Evolutionary conservation across 1,140 invertebrate genomes (phyloP).

Genomic region (Physella acuta): DNA sequence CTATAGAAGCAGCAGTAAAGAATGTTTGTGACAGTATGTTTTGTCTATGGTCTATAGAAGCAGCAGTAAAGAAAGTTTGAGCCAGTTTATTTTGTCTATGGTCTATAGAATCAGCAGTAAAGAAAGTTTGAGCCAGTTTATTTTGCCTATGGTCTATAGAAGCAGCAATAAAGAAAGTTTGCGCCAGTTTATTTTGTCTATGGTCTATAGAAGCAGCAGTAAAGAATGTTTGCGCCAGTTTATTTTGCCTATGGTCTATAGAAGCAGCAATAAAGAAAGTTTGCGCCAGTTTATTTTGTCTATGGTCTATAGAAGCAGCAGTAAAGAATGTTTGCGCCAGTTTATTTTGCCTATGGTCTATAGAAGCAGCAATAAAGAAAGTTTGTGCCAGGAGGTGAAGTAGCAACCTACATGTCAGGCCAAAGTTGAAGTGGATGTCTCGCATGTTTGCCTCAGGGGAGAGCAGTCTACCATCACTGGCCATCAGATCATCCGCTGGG

Average conservation of each 20-base stretch:
- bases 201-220: neutral
- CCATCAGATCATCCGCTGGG: constrained; percentile 67
- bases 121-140: neutral
- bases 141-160: neutral
- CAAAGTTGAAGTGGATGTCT: constrained; percentile 48
- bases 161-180: neutral
- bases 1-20: no score
- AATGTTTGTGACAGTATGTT: neutral
- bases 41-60: no score
- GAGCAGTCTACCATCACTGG: constrained; percentile 65
- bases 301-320: constrained; percentile 48
- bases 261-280: neutral
- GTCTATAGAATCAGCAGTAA: neutral
- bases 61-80: neutral
- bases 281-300: constrained; percentile 30
- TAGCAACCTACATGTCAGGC: constrained; percentile 47
- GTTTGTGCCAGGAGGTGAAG: neutral
- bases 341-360: neutral
- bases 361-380: constrained; percentile 2
- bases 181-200: neutral
- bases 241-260: neutral
- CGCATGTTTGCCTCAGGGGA: constrained; percentile 33
- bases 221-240: neutral
- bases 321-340: constrained; percentile 32
- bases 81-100: neutral